A percentile compares a stretch with the other conserved stretches of the same genome.
These are phyloP conservation scores for Philhelius pedissequus DNA, from an alignment of 2,888 invertebrate genomes.

Conservation along the genomic window DNA sequence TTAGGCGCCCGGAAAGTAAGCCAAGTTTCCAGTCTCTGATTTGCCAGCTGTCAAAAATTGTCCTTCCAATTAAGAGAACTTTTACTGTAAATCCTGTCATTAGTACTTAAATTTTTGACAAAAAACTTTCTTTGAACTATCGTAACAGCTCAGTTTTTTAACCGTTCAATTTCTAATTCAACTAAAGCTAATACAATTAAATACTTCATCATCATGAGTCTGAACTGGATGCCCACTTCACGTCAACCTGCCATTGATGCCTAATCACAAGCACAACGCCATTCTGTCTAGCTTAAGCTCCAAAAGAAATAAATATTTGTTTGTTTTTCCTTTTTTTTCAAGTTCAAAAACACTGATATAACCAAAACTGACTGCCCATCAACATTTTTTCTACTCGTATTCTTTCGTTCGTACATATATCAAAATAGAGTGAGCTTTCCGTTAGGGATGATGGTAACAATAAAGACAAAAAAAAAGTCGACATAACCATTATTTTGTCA, in stretches of 20 bases:
- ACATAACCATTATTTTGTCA: slow-evolving; percentile 52
- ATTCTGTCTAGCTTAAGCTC: slow-evolving; percentile 29
- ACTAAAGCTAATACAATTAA: neutral
- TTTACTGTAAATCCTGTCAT: too few species aligned
- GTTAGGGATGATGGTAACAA: neutral
- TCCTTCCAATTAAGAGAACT: too few species aligned
- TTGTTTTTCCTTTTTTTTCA: neutral
- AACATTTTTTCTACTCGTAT: neutral
- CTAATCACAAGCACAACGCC: slow-evolving; percentile 25
- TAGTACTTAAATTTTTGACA: too few species aligned
- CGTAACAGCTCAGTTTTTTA: neutral
- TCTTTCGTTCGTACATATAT: neutral
- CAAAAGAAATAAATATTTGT: neutral
- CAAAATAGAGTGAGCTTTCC: neutral
- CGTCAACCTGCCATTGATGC: slow-evolving; percentile 20
- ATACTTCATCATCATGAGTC: neutral
- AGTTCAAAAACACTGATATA: slow-evolving; percentile 42
- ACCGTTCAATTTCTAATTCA: neutral
- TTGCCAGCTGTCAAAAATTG: too few species aligned
- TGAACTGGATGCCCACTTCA: neutral
- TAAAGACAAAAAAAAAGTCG: neutral
- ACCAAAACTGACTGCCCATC: slow-evolving; percentile 38
- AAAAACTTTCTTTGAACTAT: neutral
- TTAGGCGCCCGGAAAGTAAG: too few species aligned
- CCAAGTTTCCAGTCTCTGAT: too few species aligned